These are phyloP conservation scores for Microchirus variegatus DNA, from an alignment of 2,797 vertebrate genomes.

Conservation along the genomic window DNA sequence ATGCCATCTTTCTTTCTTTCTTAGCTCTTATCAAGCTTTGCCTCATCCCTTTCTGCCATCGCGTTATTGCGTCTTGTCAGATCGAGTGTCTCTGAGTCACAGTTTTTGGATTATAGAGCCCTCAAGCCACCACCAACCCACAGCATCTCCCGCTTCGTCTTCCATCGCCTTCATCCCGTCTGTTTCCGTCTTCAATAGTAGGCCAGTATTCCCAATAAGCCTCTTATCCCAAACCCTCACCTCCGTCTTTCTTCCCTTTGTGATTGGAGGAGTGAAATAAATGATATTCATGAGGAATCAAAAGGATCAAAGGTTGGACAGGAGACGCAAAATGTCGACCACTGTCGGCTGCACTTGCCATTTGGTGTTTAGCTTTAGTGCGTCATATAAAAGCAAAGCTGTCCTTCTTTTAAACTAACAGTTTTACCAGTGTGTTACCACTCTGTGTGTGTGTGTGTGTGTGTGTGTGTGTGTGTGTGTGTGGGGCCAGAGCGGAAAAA, in stretches of 20 bases:
- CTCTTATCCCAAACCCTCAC: constrained; percentile 68
- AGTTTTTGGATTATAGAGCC: constrained; percentile 71
- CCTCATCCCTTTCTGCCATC: constrained; percentile 56
- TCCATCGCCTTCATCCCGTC: constrained; percentile 2
- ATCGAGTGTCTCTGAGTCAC: constrained; percentile 66
- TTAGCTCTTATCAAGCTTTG: constrained; percentile 60
- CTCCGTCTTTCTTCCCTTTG: constrained; percentile 39
- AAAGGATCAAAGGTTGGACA: constrained; percentile 3
- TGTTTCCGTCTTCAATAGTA: constrained; percentile 28
- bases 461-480: constrained; percentile 24
- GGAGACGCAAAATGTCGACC: neutral
- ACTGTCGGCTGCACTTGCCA: constrained; percentile 28
- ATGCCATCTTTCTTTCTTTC: constrained; percentile 40
- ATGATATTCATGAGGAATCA: constrained; percentile 4
- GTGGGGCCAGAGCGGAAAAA: constrained; percentile 31
- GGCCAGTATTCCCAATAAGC: constrained; percentile 62
- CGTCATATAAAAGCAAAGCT: constrained; percentile 58
- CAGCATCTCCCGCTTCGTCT: constrained; percentile 39
- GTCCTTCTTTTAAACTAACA: constrained; percentile 24
- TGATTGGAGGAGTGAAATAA: constrained; percentile 33
- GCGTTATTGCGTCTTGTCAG: constrained; percentile 73
- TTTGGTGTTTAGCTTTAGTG: constrained; percentile 29
- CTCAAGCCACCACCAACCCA: constrained; percentile 35
- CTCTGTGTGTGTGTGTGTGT: constrained; percentile 27
- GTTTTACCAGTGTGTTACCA: constrained; percentile 32